Base-by-base conservation (phyloP, 2,797 vertebrate species). In the Paratrypauchen microcephalus region DNA sequence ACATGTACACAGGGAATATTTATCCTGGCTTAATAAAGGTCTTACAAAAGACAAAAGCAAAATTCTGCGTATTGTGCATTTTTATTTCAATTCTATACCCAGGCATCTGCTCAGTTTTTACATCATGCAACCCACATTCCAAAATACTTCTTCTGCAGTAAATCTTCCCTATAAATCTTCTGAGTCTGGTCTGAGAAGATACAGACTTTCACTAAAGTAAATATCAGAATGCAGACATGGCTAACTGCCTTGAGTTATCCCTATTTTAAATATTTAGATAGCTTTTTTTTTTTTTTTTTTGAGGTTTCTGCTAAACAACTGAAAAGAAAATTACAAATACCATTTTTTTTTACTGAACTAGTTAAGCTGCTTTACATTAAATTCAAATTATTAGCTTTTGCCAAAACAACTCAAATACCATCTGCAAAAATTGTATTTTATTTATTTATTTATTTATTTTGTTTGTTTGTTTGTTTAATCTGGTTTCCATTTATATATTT, bases 401-500 rank as follows among this genome's bases (percentile, higher is more conserved):
- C 30, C 61, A 66, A 67, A 72, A 77, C 48, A 41, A 39, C 4
- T 12, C 6, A 7, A n/a, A n/a, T 21, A 9, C 3, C 30, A 70
- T 59, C 63, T 65, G 55, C 66, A 66, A 73, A 63, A 65, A 75
- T 68, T 73, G n/a, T 75, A 41, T 11, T 13, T 41, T 39, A 39
- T 2, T 41, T 41, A 41, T 41, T 41, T 26, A 26, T 26, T 26
- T 26, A 26, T 26, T 26, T 26, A 26, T 26, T 41, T 41, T 41
- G 13, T 41, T 41, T 41, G 5, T 30, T 30, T 30, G 0, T 87
- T 75, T 80, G 82, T n/a, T 13, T 79, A 73, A 82, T 78, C 73
- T 79, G 72, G 79, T 86, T 90, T 84, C 75, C 74, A 76, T 32
- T 32, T 32, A 32, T 1, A 32, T 32, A 32, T 36, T 36, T 36